These are phyloP conservation scores for Oxygymnocypris stewartii DNA, from an alignment of 2,113 vertebrate species.

Conservation along the genomic window DNA sequence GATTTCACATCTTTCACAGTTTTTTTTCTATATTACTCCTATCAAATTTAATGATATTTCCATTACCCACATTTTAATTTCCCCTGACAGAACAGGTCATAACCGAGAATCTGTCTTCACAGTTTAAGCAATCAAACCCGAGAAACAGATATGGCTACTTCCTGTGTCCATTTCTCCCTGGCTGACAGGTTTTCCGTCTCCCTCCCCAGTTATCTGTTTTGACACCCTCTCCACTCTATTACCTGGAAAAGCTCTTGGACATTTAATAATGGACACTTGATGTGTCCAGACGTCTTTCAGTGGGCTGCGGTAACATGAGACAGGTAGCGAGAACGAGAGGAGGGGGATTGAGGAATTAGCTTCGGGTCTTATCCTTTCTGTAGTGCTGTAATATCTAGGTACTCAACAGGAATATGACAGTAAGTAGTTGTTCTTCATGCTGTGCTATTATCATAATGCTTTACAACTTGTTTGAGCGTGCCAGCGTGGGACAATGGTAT, in stretches of 20 bases:
- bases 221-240: constrained; percentile 51
- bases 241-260: constrained; percentile 51
- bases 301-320: constrained; percentile 13
- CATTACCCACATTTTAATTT: constrained; percentile 50
- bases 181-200: constrained; percentile 13
- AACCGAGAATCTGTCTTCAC: constrained; percentile 19
- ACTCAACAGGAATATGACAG: constrained; percentile 13
- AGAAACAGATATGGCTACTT: constrained; percentile 27
- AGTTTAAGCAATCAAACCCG: constrained; percentile 31
- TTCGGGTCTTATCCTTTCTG: constrained; percentile 3
- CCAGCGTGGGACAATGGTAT: constrained; percentile 7
- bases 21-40: constrained; percentile 1
- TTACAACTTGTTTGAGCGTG: constrained; percentile 15
- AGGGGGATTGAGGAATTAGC: background rate
- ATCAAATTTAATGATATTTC: constrained; percentile 38
- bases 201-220: constrained; percentile 48
- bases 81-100: constrained; percentile 25
- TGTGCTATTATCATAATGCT: constrained; percentile 18
- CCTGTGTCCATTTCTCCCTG: constrained; percentile 8
- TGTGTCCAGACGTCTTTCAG: constrained; percentile 45
- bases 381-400: background rate
- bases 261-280: constrained; percentile 50
- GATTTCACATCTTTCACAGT: background rate
- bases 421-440: constrained; percentile 19
- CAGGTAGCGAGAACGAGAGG: constrained; percentile 21